Percentiles rank a stretch among this genome's conserved stretches.
Conservation (phyloP, 2,888 invertebrate species). For the Mylabris sibirica region DNA sequence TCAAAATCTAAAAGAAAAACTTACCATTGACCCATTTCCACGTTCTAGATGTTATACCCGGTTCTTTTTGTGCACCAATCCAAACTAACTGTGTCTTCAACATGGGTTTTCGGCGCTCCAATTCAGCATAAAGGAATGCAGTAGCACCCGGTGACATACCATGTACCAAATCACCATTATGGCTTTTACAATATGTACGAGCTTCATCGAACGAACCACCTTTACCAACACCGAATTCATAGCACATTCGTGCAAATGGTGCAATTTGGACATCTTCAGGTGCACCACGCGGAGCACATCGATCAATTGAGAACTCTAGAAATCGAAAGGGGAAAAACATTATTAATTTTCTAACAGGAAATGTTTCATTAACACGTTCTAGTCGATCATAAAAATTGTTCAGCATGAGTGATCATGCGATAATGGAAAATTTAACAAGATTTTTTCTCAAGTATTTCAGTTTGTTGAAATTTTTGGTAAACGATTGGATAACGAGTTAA, state of each 20-base stretch:
- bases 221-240: constrained; percentile 83
- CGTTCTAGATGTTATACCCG: constrained; percentile 79
- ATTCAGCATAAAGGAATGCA: constrained; percentile 76
- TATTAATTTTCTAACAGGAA: background rate
- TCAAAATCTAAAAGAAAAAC: constrained; percentile 41
- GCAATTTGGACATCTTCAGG: constrained; percentile 83
- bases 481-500: too few relatives aligned
- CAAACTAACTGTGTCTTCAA: constrained; percentile 88
- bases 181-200: constrained; percentile 72
- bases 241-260: constrained; percentile 86
- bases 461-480: background rate
- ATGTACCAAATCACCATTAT: constrained; percentile 76
- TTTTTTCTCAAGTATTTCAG: background rate
- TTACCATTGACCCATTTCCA: constrained; percentile 93
- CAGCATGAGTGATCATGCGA: background rate
- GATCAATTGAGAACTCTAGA: constrained; percentile 84
- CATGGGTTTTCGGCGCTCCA: constrained; percentile 80
- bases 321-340: constrained; percentile 31
- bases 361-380: background rate
- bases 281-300: constrained; percentile 77
- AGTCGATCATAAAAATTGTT: background rate
- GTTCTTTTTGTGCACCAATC: constrained; percentile 91
- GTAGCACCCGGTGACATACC: constrained; percentile 67
- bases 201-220: constrained; percentile 87
- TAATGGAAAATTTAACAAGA: background rate